Conservation (phyloP, 1,140 invertebrate species). For the Heliconius nattereri region DNA sequence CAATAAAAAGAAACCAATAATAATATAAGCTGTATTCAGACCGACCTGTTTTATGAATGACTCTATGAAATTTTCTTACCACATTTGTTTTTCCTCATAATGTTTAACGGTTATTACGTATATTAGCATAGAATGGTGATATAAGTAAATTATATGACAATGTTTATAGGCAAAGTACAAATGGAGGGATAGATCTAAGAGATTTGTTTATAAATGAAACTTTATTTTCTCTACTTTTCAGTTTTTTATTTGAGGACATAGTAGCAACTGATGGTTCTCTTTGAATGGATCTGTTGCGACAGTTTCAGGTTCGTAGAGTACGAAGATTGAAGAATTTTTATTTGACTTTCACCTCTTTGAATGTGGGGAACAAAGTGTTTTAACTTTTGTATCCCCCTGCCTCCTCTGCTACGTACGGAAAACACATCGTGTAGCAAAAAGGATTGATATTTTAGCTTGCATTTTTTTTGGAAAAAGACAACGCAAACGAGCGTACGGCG, state of each 20-base stretch:
- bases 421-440: too few relatives aligned
- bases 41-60: not conserved
- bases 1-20: not conserved
- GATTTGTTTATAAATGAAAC: not conserved
- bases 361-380: too few relatives aligned
- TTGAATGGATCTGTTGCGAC: too few relatives aligned
- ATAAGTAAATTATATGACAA: not conserved
- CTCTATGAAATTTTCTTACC: constrained; percentile 7
- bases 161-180: not conserved
- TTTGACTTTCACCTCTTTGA: too few relatives aligned
- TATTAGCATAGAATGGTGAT: constrained; percentile 5
- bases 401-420: too few relatives aligned
- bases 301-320: too few relatives aligned
- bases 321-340: too few relatives aligned
- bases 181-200: not conserved
- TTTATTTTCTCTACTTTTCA: not conserved
- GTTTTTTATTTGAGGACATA: not conserved
- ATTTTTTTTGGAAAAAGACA: too few relatives aligned
- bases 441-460: too few relatives aligned
- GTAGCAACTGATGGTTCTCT: too few relatives aligned
- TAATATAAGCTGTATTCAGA: not conserved
- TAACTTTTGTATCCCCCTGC: too few relatives aligned
- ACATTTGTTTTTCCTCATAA: constrained; percentile 7
- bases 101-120: constrained; percentile 14
- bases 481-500: too few relatives aligned